Conservation (phyloP, 1,140 invertebrate species). For the Schlechtendalia chinensis region DNA sequence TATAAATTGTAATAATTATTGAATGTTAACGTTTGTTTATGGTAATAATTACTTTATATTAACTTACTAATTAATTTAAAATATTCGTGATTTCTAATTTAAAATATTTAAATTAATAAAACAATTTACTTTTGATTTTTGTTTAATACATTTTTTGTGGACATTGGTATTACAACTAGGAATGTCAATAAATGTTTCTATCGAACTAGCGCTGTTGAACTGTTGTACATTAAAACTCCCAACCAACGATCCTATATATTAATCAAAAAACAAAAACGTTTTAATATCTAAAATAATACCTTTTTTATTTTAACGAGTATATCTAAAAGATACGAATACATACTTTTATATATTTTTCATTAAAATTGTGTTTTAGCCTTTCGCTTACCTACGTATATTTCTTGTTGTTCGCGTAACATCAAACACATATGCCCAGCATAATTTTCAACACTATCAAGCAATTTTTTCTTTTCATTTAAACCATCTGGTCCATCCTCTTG, state of each 20-base stretch:
- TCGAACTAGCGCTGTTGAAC: neutral
- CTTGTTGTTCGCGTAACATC: slow-evolving; percentile 10
- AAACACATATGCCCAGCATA: slow-evolving; percentile 23
- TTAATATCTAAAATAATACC: neutral
- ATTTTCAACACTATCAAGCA: slow-evolving; percentile 8
- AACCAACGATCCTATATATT: slow-evolving; percentile 35
- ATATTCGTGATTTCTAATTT: neutral
- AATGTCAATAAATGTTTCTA: neutral
- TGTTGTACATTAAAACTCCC: slow-evolving; percentile 25
- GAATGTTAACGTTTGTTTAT: no score
- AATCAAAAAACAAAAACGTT: neutral
- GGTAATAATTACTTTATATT: no score
- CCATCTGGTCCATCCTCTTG: neutral
- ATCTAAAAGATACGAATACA: no score
- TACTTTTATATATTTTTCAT: neutral
- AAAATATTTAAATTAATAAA: neutral
- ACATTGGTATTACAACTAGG: slow-evolving; percentile 27
- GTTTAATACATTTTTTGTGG: slow-evolving; percentile 45
- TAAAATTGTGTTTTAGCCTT: neutral
- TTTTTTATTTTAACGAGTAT: no score
- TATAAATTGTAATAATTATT: no score
- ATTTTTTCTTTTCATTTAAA: slow-evolving; percentile 32
- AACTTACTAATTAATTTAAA: neutral
- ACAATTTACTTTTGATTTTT: slow-evolving; percentile 38
- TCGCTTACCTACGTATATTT: slow-evolving; percentile 35